These are phyloP conservation scores for Pasiphila rectangulata DNA, from an alignment of 2,888 invertebrate genomes.

Conservation along the genomic window DNA sequence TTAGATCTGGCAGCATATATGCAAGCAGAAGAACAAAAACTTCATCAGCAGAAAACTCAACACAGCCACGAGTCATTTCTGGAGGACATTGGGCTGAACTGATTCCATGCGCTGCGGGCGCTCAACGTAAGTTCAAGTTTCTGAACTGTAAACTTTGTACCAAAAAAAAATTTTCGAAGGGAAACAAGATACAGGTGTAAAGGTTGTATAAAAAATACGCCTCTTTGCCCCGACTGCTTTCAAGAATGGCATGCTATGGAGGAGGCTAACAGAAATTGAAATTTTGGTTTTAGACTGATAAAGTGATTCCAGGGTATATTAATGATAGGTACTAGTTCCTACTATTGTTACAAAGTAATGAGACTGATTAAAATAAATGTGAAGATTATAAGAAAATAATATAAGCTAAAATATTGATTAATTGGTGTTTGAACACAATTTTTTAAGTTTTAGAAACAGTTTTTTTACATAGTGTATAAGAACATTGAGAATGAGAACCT, in stretches of 20 bases:
- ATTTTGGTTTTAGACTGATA: constrained; percentile 1
- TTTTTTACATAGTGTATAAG: background rate
- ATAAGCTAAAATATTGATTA: constrained; percentile 9
- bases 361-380: constrained; percentile 1
- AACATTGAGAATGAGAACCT: too few species aligned
- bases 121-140: constrained; percentile 12
- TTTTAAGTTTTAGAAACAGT: background rate
- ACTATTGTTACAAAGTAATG: background rate
- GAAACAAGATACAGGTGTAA: constrained; percentile 20
- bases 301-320: constrained; percentile 1
- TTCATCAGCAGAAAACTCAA: background rate
- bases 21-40: constrained; percentile 10
- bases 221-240: constrained; percentile 15
- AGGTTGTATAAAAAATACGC: constrained; percentile 14
- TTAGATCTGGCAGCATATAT: constrained; percentile 16
- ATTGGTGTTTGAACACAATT: constrained; percentile 17
- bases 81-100: constrained; percentile 18
- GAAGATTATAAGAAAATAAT: background rate
- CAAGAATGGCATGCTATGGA: constrained; percentile 5
- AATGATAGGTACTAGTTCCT: background rate
- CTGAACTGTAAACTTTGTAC: too few species aligned
- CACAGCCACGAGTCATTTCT: constrained; percentile 3
- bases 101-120: constrained; percentile 10
- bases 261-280: background rate
- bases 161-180: constrained; percentile 14